Evolutionary conservation across 2,888 invertebrate genomes (phyloP), one percentile per base, ranked within the genome.

Genomic region (Adelphocoris suturalis): DNA sequence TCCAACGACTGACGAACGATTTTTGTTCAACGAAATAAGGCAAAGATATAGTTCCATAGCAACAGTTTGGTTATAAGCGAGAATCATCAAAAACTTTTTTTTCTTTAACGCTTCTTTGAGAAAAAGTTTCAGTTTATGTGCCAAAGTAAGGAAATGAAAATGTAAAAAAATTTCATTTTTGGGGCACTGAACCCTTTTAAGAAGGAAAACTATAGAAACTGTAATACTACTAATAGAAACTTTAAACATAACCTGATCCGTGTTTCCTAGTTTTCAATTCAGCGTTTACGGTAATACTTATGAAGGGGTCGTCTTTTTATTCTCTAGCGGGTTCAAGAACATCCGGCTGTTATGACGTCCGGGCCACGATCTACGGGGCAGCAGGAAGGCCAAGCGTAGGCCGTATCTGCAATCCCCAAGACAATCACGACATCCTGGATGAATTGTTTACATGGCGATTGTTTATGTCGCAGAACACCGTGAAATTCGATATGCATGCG

Each of bases 301-400:
- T 37, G 37, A 37, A 2, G 61, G 61, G 61, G 11, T 57, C 57
- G 16, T 57, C 57, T 57, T 13, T 19, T 19, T 61, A 19, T 19
- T 61, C 61, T 52, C 61, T 2, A 9, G 37, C 2, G 19, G 61
- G 61, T 61, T 61, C 61, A 61, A 61, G 61, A 61, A 61, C 61
- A n/a, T 61, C 61, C 61, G 61, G 61, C 19, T 14, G 61, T 61
- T 61, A 61, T 61, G 61, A 61, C n/a, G 61, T 61, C 61, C 61
- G 61, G 61, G 61, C 61, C 61, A 61, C 61, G 61, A 61, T 61
- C 61, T 61, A 61, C 19, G 61, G 19, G 61, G 61, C 61, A 61
- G 52, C 16, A 11, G 19, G 61, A 61, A 61, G 61, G 61, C 0
- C 61, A n/a, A 61, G 61, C 61, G 61, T 61, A 61, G 61, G 61